Percentiles rank a stretch among this genome's conserved stretches.
phyloP scores from a whole-genome alignment of 2,888 invertebrate genomes.

The Malachius bipustulatus region DNA sequence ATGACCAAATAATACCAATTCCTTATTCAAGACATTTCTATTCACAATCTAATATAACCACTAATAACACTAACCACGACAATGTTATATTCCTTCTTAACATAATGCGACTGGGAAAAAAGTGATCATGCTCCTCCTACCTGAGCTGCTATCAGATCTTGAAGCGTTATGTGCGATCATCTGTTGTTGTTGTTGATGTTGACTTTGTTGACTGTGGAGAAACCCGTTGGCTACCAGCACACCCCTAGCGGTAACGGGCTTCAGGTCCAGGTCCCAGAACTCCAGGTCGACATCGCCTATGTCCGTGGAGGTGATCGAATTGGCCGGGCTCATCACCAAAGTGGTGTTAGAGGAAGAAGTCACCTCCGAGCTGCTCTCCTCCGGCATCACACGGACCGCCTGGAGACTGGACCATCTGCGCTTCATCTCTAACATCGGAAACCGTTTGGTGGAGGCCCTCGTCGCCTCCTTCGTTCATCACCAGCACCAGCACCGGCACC shows the following conservation, averaged over 20 bases:
- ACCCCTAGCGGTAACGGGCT: constrained; percentile 34
- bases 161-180: constrained; percentile 31
- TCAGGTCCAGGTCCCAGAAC: constrained; percentile 63
- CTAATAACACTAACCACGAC: too few relatives aligned
- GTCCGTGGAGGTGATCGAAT: constrained; percentile 62
- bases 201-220: constrained; percentile 13
- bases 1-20: too few relatives aligned
- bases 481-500: not conserved
- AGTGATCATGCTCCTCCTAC: too few relatives aligned
- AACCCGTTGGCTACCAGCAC: constrained; percentile 32
- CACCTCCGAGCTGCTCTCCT: constrained; percentile 62
- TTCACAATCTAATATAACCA: too few relatives aligned
- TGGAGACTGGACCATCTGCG: constrained; percentile 58
- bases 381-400: constrained; percentile 57
- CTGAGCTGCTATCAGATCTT: constrained; percentile 38
- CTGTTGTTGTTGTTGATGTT: constrained; percentile 32
- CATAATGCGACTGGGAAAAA: too few relatives aligned
- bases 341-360: constrained; percentile 64
- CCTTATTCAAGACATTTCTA: too few relatives aligned
- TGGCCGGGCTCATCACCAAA: constrained; percentile 58
- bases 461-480: not conserved
- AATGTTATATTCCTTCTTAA: too few relatives aligned
- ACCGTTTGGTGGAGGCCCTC: not conserved
- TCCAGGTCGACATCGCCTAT: constrained; percentile 68
- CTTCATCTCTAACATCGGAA: constrained; percentile 44